Conservation (phyloP, 2,888 invertebrate genomes). For the Zaprionus obscuricornis region DNA sequence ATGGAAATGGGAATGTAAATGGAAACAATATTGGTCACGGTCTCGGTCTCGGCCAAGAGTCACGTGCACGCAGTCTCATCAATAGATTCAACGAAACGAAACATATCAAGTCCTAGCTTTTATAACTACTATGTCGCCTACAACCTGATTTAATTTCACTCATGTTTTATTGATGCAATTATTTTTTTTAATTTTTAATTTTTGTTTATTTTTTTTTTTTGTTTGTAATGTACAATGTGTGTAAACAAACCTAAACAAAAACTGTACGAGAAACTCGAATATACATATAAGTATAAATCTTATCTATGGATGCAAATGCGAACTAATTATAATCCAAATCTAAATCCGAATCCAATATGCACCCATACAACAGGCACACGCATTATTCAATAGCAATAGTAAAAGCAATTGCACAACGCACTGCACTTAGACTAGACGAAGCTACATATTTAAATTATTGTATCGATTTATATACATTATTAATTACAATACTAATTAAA, state of each 20-base stretch:
- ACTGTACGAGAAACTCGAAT: constrained; percentile 65
- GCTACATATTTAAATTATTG: constrained; percentile 75
- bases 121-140: constrained; percentile 40
- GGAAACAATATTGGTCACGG: constrained; percentile 23
- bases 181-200: constrained; percentile 20
- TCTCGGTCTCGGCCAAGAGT: constrained; percentile 42
- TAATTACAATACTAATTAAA: constrained; percentile 77
- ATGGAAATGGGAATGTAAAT: constrained; percentile 10
- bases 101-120: constrained; percentile 68
- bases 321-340: constrained; percentile 49
- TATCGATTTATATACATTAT: constrained; percentile 68
- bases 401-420: constrained; percentile 40
- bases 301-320: constrained; percentile 29
- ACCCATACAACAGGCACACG: constrained; percentile 31
- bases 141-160: constrained; percentile 37
- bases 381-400: neutral
- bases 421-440: constrained; percentile 71
- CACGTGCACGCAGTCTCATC: constrained; percentile 62
- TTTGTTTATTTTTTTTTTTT: constrained; percentile 32
- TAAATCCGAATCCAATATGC: constrained; percentile 50
- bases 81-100: constrained; percentile 76
- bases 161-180: constrained; percentile 44
- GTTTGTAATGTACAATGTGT: constrained; percentile 26
- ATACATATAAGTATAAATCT: constrained; percentile 12
- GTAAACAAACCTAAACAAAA: constrained; percentile 41